phyloP scores from a whole-genome alignment of 1,140 invertebrate species.

The Babylonia areolata region DNA sequence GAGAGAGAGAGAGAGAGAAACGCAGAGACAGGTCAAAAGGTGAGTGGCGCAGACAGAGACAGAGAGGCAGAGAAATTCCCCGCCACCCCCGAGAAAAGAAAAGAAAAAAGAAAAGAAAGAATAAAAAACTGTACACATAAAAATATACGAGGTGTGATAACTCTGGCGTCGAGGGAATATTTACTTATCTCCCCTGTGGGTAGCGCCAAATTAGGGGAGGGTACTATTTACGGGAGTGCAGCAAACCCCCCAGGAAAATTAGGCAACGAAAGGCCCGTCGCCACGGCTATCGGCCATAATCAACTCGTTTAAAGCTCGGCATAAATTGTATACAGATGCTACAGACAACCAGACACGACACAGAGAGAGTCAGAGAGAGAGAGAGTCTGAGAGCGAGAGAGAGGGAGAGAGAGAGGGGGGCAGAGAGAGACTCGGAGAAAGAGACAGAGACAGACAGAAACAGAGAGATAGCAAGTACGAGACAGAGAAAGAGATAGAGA shows the following conservation, averaged over 20 bases:
- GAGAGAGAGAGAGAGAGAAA: slow-evolving; percentile 12
- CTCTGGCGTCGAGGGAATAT: background rate
- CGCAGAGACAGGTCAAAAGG: background rate
- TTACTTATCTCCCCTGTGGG: background rate
- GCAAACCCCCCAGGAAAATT: background rate
- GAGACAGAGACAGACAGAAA: too few species aligned
- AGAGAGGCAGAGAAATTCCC: too few species aligned
- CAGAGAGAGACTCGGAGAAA: background rate
- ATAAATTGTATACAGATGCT: slow-evolving; percentile 12
- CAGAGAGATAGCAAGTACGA: too few species aligned
- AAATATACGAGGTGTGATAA: background rate
- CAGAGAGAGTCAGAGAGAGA: background rate
- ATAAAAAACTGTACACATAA: background rate
- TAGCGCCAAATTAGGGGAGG: background rate
- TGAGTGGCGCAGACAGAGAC: background rate
- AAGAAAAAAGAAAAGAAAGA: too few species aligned
- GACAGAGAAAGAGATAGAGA: too few species aligned
- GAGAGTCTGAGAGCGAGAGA: background rate
- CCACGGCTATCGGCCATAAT: background rate
- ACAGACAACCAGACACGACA: background rate
- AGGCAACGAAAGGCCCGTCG: background rate
- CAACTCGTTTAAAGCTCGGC: background rate
- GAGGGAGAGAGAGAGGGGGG: background rate
- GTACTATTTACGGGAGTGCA: background rate
- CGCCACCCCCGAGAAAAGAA: too few species aligned